Evolutionary conservation across 2,113 vertebrate genomes (phyloP).

Genomic region (Colinus virginianus): DNA sequence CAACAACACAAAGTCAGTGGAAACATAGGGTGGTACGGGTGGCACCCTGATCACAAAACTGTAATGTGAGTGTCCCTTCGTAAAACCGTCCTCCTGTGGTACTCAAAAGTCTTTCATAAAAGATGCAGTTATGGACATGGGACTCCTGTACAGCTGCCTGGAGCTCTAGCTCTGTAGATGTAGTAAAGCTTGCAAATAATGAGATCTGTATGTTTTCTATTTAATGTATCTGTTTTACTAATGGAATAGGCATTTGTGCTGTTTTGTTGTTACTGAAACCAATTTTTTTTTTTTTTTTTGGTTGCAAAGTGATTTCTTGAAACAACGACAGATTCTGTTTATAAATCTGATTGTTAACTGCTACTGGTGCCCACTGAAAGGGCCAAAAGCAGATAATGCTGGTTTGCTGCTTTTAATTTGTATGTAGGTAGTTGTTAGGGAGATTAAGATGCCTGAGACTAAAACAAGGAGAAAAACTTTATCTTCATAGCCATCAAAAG

Average conservation of each 20-base stretch:
- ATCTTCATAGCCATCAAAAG: too few relatives aligned
- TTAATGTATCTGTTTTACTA: neutral
- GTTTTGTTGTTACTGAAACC: neutral
- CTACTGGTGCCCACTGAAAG: neutral
- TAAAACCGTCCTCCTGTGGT: neutral
- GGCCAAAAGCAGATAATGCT: neutral
- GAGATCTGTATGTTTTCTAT: neutral
- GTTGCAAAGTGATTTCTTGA: neutral
- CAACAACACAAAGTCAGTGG: neutral
- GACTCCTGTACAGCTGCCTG: neutral
- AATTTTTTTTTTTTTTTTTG: neutral
- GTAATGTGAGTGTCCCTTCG: rapidly evolving
- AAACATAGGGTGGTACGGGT: neutral
- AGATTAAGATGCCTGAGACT: neutral
- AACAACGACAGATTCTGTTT: neutral
- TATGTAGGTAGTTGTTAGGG: neutral
- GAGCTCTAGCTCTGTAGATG: neutral
- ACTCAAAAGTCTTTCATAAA: neutral
- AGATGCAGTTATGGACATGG: neutral
- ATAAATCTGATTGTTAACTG: neutral
- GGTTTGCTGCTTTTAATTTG: neutral
- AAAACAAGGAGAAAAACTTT: neutral
- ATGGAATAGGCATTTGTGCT: neutral
- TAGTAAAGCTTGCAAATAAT: neutral
- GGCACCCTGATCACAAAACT: neutral